A percentile compares a stretch with the other conserved stretches of the same genome.
Conservation (phyloP, 2,113 vertebrate genomes). For the Platysternon megacephalum region DNA sequence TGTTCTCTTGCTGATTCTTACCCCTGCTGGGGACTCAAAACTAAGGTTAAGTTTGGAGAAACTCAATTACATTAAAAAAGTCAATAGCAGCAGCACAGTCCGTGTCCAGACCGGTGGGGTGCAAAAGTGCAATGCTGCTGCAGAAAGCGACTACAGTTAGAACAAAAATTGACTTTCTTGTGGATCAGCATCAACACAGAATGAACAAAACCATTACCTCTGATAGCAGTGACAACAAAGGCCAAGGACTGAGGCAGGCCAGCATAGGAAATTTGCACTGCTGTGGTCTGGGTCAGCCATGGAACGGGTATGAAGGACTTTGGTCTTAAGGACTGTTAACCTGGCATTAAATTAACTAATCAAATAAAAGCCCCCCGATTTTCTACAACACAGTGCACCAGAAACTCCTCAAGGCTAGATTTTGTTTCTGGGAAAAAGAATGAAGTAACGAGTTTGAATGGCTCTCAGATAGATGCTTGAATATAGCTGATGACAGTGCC, state of each 20-base stretch:
- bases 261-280: neutral
- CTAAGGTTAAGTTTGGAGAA: neutral
- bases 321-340: neutral
- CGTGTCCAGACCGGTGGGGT: neutral
- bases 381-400: neutral
- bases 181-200: neutral
- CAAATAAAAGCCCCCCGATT: neutral
- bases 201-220: neutral
- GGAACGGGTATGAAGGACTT: neutral
- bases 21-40: neutral
- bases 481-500: constrained; percentile 44
- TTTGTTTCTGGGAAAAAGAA: constrained; percentile 10
- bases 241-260: neutral
- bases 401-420: neutral
- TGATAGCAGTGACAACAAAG: neutral
- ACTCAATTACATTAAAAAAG: neutral
- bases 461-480: constrained; percentile 3
- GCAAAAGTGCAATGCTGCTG: neutral
- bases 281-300: neutral
- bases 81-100: neutral
- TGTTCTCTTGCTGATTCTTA: neutral
- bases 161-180: neutral
- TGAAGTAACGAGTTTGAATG: neutral
- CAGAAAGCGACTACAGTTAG: neutral
- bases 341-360: neutral